Conservation (phyloP, 2,888 invertebrate genomes). For the Dusona sp. region DNA sequence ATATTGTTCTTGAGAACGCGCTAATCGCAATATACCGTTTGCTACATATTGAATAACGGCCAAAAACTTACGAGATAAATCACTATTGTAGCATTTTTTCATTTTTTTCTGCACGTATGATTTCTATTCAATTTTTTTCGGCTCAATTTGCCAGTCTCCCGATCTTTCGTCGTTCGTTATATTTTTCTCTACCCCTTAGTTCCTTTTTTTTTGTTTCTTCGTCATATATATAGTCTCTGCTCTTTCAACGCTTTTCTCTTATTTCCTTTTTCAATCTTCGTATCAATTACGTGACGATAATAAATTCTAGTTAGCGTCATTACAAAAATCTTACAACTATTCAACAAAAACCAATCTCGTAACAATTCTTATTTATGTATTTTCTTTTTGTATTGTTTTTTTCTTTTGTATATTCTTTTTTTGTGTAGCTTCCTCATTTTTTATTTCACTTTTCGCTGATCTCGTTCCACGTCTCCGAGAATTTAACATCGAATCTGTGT, state of each 20-base stretch:
- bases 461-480: conserved; percentile 11
- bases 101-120: background rate
- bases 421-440: conserved; percentile 54
- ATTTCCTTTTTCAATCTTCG: conserved; percentile 51
- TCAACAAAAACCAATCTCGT: conserved; percentile 83
- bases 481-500: conserved; percentile 23
- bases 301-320: conserved; percentile 81
- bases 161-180: conserved; percentile 21
- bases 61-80: conserved; percentile 64
- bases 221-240: conserved; percentile 34
- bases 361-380: conserved; percentile 79
- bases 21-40: conserved; percentile 59
- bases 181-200: background rate
- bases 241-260: conserved; percentile 36
- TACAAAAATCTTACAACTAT: conserved; percentile 84
- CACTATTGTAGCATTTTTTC: conserved; percentile 52
- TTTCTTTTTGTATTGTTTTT: conserved; percentile 64
- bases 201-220: conserved; percentile 58
- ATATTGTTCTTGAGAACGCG: conserved; percentile 34
- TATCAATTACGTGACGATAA: conserved; percentile 73
- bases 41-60: conserved; percentile 63
- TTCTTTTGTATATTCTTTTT: conserved; percentile 49
- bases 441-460: conserved; percentile 43
- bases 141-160: conserved; percentile 21
- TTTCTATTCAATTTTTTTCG: conserved; percentile 20